Percentiles rank a stretch among this genome's conserved stretches.
phyloP scores from a whole-genome alignment of 2,888 invertebrate genomes.

The Stenotaenia linearis region DNA sequence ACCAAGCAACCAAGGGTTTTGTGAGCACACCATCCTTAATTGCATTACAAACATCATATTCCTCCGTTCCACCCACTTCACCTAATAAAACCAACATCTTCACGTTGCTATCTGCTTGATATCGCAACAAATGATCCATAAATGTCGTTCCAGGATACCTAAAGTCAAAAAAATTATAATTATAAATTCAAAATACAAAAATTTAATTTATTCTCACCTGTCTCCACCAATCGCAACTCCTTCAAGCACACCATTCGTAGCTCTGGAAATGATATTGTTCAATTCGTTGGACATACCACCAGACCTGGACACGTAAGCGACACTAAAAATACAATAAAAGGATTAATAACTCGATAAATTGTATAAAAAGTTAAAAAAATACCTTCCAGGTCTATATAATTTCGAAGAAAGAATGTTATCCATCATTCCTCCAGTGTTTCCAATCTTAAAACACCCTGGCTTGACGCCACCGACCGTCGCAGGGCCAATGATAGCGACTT shows the following conservation, averaged over 20 bases:
- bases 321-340: slow-evolving; percentile 63
- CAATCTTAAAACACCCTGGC: slow-evolving; percentile 98
- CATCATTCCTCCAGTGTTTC: slow-evolving; percentile 99
- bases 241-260: slow-evolving; percentile 94
- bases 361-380: slow-evolving; percentile 22
- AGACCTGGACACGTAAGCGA: slow-evolving; percentile 96
- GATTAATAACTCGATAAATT: not conserved
- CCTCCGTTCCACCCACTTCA: slow-evolving; percentile 95
- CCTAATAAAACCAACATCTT: slow-evolving; percentile 94
- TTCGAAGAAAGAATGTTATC: slow-evolving; percentile 97
- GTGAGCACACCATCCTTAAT: slow-evolving; percentile 71
- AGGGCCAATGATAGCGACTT: slow-evolving; percentile 83
- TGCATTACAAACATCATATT: slow-evolving; percentile 91
- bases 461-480: slow-evolving; percentile 97
- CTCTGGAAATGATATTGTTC: slow-evolving; percentile 94
- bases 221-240: slow-evolving; percentile 98
- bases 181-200: not conserved
- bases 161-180: not conserved
- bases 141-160: slow-evolving; percentile 97
- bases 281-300: slow-evolving; percentile 99
- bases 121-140: slow-evolving; percentile 91
- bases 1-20: slow-evolving; percentile 97
- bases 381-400: slow-evolving; percentile 83
- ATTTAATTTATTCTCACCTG: slow-evolving; percentile 44
- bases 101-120: slow-evolving; percentile 60